A percentile compares a stretch with the other conserved stretches of the same genome.
Evolutionary conservation across 1,140 invertebrate species (phyloP).

Genomic region (Parapsyche elsis): DNA sequence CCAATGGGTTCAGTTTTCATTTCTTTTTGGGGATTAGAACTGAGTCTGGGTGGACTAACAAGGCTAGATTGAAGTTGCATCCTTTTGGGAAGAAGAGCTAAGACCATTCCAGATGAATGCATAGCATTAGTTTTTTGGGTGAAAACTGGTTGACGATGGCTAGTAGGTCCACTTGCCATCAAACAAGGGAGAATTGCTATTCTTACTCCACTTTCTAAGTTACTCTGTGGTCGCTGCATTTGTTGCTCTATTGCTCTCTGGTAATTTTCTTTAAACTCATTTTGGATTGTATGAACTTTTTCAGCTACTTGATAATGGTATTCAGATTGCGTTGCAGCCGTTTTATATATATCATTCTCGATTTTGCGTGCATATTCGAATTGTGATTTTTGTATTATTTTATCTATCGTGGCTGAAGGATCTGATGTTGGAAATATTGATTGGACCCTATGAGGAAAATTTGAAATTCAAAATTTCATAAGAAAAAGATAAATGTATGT

Average conservation of each 20-base stretch:
- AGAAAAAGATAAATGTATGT: not conserved
- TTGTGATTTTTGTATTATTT: conserved; percentile 98
- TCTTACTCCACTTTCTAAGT: conserved; percentile 61
- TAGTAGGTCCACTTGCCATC: conserved; percentile 45
- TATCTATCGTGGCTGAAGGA: conserved; percentile 92
- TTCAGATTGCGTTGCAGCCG: conserved; percentile 95
- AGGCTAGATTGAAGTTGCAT: conserved; percentile 72
- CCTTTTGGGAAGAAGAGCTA: conserved; percentile 68
- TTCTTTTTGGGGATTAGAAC: conserved; percentile 78
- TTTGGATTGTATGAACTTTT: conserved; percentile 99
- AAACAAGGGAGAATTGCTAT: conserved; percentile 61
- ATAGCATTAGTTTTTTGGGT: conserved; percentile 65
- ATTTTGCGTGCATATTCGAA: conserved; percentile 98
- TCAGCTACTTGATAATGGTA: conserved; percentile 99
- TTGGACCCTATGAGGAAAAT: conserved; percentile 81
- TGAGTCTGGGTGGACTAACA: conserved; percentile 75
- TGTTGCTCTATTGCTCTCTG: conserved; percentile 88
- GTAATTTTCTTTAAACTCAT: conserved; percentile 91
- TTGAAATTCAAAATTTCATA: no score
- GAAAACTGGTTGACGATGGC: conserved; percentile 53
- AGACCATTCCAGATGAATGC: conserved; percentile 72
- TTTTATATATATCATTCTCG: conserved; percentile 99
- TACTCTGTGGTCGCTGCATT: conserved; percentile 67
- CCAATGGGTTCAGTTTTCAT: conserved; percentile 77
- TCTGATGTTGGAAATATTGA: conserved; percentile 98